These are phyloP conservation scores for Periplaneta americana DNA, from an alignment of 1,140 invertebrate species.

Conservation along the genomic window DNA sequence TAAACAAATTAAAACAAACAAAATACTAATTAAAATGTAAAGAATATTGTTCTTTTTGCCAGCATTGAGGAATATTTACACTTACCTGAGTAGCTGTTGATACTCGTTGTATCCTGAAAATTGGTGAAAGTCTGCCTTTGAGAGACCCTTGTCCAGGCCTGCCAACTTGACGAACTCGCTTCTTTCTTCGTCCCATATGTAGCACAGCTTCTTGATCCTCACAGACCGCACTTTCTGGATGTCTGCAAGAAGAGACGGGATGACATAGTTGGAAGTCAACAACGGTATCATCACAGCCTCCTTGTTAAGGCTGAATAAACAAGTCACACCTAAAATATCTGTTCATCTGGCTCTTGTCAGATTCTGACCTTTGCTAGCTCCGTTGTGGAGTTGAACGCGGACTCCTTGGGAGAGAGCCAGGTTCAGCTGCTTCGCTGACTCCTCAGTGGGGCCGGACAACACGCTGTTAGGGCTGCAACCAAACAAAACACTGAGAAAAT, in stretches of 20 bases:
- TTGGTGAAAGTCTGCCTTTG: slow-evolving; percentile 52
- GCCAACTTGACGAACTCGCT: slow-evolving; percentile 54
- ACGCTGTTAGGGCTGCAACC: background rate
- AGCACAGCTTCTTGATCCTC: slow-evolving; percentile 60
- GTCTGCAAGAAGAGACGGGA: too few relatives aligned
- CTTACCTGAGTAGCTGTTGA: slow-evolving; percentile 45
- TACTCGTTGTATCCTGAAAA: slow-evolving; percentile 48
- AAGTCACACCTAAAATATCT: too few relatives aligned
- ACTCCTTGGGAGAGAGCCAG: background rate
- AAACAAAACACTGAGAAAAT: background rate
- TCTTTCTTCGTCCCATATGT: slow-evolving; percentile 58
- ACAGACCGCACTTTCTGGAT: slow-evolving; percentile 41
- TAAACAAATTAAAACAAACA: too few relatives aligned
- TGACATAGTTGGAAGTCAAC: too few relatives aligned
- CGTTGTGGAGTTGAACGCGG: background rate
- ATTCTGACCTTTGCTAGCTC: background rate
- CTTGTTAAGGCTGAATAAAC: too few relatives aligned
- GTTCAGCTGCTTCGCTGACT: background rate
- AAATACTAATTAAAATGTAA: too few relatives aligned
- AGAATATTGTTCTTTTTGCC: too few relatives aligned
- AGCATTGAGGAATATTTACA: too few relatives aligned
- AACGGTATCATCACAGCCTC: too few relatives aligned
- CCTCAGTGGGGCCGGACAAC: background rate
- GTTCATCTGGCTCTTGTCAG: too few relatives aligned
- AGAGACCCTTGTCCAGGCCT: slow-evolving; percentile 56